Evolutionary conservation across 2,888 invertebrate species (phyloP), one percentile per base, ranked within the genome.

Genomic region (Pseudococcus viburni): DNA sequence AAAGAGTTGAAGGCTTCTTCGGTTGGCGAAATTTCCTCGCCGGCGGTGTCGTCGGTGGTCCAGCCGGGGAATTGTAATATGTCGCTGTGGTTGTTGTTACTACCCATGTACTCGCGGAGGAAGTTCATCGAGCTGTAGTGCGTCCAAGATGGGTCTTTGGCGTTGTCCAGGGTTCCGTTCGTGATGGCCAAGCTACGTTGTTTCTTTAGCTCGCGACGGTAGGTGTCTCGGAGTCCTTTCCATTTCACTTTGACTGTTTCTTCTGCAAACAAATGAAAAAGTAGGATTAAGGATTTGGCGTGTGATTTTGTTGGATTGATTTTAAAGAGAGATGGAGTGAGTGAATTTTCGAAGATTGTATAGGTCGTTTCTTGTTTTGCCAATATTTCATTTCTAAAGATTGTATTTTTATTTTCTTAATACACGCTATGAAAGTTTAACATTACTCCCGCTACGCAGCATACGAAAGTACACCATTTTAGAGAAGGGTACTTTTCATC

Each of bases 231-330:
- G 22, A 88, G 39, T 17, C 88, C 88, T 88, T 88, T 88, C 88
- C 88, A 88, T 88, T 88, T 88, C 55, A 88, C 88, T 39, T 88
- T 88, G 33, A 88, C 88, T 6, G 88, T 88, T 83, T 88, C 88
- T 51, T 88, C 88, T 88, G 88, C 12, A 42, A 22, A 46, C 19
- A 80, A 12, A 80, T 19, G 46, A 15, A 68, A 22, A 9, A 68
- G 68, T 68, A 68, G 3, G 3, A 26, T 22, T 26, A 11, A 42
- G 42, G 1, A 26, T 4, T 33, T 33, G 26, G 5, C 1, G 9
- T 42, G 0, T n/a, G 42, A 42, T 42, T 42, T 42, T 42, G 3
- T 42, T 42, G 5, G 5, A 33, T 33, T 33, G 26, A 33, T 2
- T 3, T 42, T 42, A 5, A 42, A 42, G 9, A 42, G 0, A 42